Evolutionary conservation across 2,797 vertebrate genomes (phyloP), one percentile per base, ranked within the genome.

Genomic region (Tinamus major): DNA sequence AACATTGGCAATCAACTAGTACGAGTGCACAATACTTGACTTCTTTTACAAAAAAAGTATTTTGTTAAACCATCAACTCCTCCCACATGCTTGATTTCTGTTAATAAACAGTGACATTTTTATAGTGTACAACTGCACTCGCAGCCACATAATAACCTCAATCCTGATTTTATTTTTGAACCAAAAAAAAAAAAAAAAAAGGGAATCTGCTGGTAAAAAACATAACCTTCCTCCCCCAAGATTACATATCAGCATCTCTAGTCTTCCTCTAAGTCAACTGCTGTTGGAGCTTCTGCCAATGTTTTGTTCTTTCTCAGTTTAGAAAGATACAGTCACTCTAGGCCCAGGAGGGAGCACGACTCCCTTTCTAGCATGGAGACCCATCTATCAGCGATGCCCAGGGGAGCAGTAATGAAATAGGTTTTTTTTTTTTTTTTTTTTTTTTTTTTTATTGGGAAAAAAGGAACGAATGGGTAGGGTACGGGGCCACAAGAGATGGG

Each of bases 281-380:
- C 74, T 94, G 68, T 58, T 90, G 61, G 90, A 94, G 90, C 82
- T 93, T 97, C 96, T 98, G 97, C 98, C 98, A 98, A 98, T 98
- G 97, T 98, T 98, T 98, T 97, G 96, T 97, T 97, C 98, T 98
- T 98, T 97, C 96, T 97, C 94, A 58, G 64, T 94, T 96, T 74
- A 96, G 97, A 98, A 98, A 98, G 97, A 97, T 68, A 94, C 79
- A 81, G 96, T 94, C 35, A 39, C 79, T 93, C 90, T 93, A 94
- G 64, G 85, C 94, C 94, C 97, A 96, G 85, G 87, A 95, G 96
- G 95, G 90, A 79, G 58, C 7, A 26, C 8, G 21, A 76, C 87
- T 91, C 89, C 70, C 72, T 86, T 89, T 93, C 93, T 89, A 95
- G 83, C 76, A 78, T 10, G 46, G 87, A 85, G 90, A 90, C 80